Evolutionary conservation across 2,888 invertebrate genomes (phyloP), one percentile per base, ranked within the genome.

Genomic region (Maniola hyperantus): DNA sequence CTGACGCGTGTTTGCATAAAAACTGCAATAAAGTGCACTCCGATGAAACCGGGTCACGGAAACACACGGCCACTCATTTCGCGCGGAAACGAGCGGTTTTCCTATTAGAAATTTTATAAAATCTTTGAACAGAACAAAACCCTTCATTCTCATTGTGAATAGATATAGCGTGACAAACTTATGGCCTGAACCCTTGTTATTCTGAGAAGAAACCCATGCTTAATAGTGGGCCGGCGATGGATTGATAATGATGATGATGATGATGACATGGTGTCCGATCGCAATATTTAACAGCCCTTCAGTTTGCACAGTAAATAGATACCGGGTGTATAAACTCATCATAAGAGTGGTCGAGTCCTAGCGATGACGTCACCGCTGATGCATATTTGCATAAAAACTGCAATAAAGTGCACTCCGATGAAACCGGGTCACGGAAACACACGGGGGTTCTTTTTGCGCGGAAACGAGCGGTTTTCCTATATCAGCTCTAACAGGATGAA

Each of bases 1-100:
- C 44, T 60, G 53, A 51, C 53, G 64, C 58, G 55, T 74, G 76
- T 79, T 77, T 78, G 78, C 77, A 79, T 78, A 80, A 82, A 83
- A 81, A 83, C 76, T 83, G 82, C 81, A 83, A 81, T 83, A 83
- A 81, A 78, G 77, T 75, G 39, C 76, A 72, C 65, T 62, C 36
- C 64, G 63, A 60, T 72, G 74, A 72, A 83, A 79, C 76, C 78
- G 75, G 84, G 83, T 82, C 83, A 83, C 53, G 73, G 64, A 69
- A 75, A 79, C 76, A 78, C 67, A 79, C 77, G 74, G 72, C 13
- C 5, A 1, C 7, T n/a, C 13, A 62, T 55, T 57, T 8, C 50
- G 50, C 50, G 48, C 58, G 48, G 15, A 36, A 18, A 51, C 60
- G 53, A 53, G 53, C 13, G 26, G n/a, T 46, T 46, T 46, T 46